Percentiles rank a stretch among this genome's conserved stretches.
These are phyloP conservation scores for Drosophila yooni DNA, from an alignment of 2,888 invertebrate genomes.

Conservation along the genomic window DNA sequence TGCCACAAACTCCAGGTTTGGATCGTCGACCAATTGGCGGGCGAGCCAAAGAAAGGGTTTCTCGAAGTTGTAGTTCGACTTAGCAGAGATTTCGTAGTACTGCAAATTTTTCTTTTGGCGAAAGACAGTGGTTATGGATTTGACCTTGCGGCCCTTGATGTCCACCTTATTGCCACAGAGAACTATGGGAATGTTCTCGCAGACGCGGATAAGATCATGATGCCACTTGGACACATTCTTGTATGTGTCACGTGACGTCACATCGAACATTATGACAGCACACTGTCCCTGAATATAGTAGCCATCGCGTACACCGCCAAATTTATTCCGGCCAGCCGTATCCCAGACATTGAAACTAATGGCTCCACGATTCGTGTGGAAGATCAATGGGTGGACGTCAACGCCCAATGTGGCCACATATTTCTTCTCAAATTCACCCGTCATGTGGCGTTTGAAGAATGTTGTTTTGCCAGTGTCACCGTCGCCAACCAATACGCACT, in stretches of 20 bases:
- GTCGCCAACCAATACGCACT: conserved; percentile 99
- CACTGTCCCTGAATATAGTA: conserved; percentile 99
- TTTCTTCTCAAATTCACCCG: conserved; percentile 99
- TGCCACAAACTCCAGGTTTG: conserved; percentile 99
- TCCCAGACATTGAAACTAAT: conserved; percentile 99
- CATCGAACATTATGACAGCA: conserved; percentile 99
- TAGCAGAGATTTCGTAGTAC: conserved; percentile 99
- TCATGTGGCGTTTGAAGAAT: conserved; percentile 99
- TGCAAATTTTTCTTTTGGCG: conserved; percentile 99
- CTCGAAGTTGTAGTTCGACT: conserved; percentile 99
- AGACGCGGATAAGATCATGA: conserved; percentile 98
- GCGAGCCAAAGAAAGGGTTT: conserved; percentile 99
- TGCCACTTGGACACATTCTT: conserved; percentile 99
- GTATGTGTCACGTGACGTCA: conserved; percentile 99
- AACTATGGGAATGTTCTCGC: conserved; percentile 99
- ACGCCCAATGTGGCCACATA: conserved; percentile 99
- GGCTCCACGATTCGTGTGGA: conserved; percentile 98
- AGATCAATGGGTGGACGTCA: conserved; percentile 99
- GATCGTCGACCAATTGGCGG: conserved; percentile 98
- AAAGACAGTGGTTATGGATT: conserved; percentile 99
- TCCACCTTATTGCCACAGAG: conserved; percentile 99
- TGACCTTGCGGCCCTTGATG: conserved; percentile 99
- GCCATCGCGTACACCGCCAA: conserved; percentile 99
- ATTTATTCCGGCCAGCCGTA: conserved; percentile 99
- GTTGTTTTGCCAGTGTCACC: conserved; percentile 99